Evolutionary conservation across 2,797 vertebrate species (phyloP).

Genomic region (Champsocephalus esox): DNA sequence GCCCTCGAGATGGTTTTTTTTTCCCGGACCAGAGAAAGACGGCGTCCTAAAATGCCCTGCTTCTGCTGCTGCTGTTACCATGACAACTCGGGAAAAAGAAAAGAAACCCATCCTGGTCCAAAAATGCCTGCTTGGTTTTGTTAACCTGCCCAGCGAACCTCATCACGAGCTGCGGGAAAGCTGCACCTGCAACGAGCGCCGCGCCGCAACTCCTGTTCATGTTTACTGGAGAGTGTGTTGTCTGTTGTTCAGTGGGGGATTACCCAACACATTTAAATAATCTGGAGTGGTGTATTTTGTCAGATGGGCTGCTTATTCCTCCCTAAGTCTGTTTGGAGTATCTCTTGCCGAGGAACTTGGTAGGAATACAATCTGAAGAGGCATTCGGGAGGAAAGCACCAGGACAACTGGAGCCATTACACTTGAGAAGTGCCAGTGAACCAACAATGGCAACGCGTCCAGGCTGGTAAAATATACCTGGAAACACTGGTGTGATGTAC

Average conservation of each 20-base stretch:
- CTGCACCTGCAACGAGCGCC: conserved; percentile 60
- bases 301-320: neutral
- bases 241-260: neutral
- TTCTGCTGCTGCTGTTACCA: conserved; percentile 75
- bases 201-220: conserved; percentile 9
- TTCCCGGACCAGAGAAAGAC: conserved; percentile 46
- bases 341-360: conserved; percentile 8
- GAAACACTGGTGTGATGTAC: neutral
- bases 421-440: neutral
- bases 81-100: conserved; percentile 69
- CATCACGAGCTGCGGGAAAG: conserved; percentile 63
- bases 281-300: conserved; percentile 4
- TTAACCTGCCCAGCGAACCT: conserved; percentile 61
- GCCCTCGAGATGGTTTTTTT: conserved; percentile 64
- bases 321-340: neutral
- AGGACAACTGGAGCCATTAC: conserved; percentile 7
- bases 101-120: conserved; percentile 33
- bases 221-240: conserved; percentile 20
- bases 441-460: neutral
- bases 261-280: neutral
- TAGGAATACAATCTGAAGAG: conserved; percentile 10
- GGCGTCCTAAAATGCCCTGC: conserved; percentile 71
- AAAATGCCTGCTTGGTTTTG: conserved; percentile 52
- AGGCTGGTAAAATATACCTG: neutral
- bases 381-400: neutral